Base-by-base conservation (phyloP, 2,888 invertebrate genomes). In the Lepidochrysops patricia region DNA sequence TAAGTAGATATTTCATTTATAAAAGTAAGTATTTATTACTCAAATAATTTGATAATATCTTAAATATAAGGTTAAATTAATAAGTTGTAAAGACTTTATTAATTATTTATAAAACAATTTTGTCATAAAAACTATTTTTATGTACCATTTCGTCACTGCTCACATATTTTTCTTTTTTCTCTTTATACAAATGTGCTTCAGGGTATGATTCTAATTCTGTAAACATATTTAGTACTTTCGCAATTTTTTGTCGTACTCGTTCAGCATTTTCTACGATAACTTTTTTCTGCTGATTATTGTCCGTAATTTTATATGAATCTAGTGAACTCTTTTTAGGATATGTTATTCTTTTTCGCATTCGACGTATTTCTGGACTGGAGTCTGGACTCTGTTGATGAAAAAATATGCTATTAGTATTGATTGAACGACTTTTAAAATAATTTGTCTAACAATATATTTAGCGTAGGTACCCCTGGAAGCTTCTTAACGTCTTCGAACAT, bases 201-300 rank as follows among this genome's bases (percentile, higher is more conserved):
- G 54, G 54, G 29, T 54, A 54, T 32, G 54, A 54, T 4, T 54
- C 54, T 29, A 54, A 32, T 29, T 54, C 54, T 19, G 9, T 32
- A 12, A 29, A 54, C 19, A 54, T 19, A 29, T 27, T 29, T 2
- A 54, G 54, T 1, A 54, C 32, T n/a, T 54, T 29, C 12, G 19
- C 29, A 54, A 54, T 54, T 9, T 32, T 15, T 29, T 32, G 32
- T 6, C 54, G 54, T 19, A 54, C 54, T 29, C 9, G 29, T 15
- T 54, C 54, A 19, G 54, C 54, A 29, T 15, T 29, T 54, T 54
- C 54, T 3, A 54, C 9, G 15, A 54, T 9, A 4, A 32, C 15
- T 13, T 19, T 19, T 12, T 54, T 54, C 12, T 54, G 19, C 4
- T 3, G 2, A 6, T 6, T 25, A 19, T 13, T 27, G 15, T 32